Evolutionary conservation across 2,888 invertebrate species (phyloP).

Genomic region (Phyto melanocephala): DNA sequence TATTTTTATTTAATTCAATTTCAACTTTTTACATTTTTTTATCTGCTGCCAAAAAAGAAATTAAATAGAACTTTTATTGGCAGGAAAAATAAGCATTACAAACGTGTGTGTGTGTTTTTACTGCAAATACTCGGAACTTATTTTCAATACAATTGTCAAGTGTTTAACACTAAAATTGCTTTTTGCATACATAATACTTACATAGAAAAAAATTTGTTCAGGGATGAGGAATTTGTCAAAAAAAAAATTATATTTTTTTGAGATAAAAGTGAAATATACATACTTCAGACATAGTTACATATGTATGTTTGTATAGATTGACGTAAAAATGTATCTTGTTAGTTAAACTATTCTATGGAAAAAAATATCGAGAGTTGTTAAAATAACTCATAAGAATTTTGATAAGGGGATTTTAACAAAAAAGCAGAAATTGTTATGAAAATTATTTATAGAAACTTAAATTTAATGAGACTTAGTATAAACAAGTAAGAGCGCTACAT

Average conservation of each 20-base stretch:
- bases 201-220: background rate
- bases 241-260: background rate
- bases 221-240: background rate
- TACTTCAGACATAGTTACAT: too few species aligned
- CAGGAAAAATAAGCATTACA: background rate
- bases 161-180: constrained; percentile 19
- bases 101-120: background rate
- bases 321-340: too few species aligned
- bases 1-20: background rate
- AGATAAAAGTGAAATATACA: background rate
- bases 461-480: too few species aligned
- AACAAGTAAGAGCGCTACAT: too few species aligned
- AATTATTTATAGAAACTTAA: too few species aligned
- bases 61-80: constrained; percentile 43
- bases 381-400: too few species aligned
- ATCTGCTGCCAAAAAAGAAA: background rate
- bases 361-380: too few species aligned
- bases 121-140: background rate
- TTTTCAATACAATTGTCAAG: constrained; percentile 36
- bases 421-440: too few species aligned
- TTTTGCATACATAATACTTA: constrained; percentile 24
- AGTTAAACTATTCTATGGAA: too few species aligned
- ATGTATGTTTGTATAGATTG: too few species aligned
- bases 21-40: background rate
- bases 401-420: too few species aligned